Evolutionary conservation across 2,113 vertebrate species (phyloP).

Genomic region (Cyprinodon brontotheroides): DNA sequence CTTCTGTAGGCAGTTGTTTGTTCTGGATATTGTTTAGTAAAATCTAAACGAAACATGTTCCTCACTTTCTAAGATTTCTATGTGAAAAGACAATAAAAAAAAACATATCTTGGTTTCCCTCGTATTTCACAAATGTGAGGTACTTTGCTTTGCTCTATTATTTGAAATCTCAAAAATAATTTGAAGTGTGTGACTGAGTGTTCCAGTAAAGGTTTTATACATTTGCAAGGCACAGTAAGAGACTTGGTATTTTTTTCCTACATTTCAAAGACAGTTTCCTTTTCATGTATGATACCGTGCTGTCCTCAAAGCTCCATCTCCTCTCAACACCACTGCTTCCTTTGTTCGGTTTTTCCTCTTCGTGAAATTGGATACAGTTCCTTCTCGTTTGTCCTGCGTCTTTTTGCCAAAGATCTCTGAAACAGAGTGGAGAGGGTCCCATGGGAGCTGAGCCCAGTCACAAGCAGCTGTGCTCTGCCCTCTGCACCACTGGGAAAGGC

Average conservation of each 20-base stretch:
- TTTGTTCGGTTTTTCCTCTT: slow-evolving; percentile 35
- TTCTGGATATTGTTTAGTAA: background rate
- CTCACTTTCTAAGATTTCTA: background rate
- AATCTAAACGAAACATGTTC: background rate
- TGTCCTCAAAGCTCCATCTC: slow-evolving; percentile 25
- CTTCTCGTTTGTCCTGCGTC: slow-evolving; percentile 53
- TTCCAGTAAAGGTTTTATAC: background rate
- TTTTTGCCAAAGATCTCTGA: slow-evolving; percentile 51
- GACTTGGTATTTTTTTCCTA: slow-evolving; percentile 2
- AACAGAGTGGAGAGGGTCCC: slow-evolving; percentile 48
- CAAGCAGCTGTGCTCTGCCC: slow-evolving; percentile 54
- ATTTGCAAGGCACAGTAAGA: background rate
- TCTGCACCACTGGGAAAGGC: slow-evolving; percentile 34
- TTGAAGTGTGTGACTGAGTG: background rate
- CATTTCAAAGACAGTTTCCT: slow-evolving; percentile 1
- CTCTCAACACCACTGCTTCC: slow-evolving; percentile 20
- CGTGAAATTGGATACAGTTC: slow-evolving; percentile 51
- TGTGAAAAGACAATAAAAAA: background rate
- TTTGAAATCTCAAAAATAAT: background rate
- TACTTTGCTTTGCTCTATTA: background rate
- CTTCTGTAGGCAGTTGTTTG: background rate
- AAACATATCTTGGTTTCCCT: too few relatives aligned
- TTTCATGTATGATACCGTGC: background rate
- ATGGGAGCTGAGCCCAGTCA: slow-evolving; percentile 37
- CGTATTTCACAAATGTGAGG: too few relatives aligned